Evolutionary conservation across 2,797 vertebrate genomes (phyloP), one percentile per base, ranked within the genome.

Genomic region (Scomberomorus guttatus): DNA sequence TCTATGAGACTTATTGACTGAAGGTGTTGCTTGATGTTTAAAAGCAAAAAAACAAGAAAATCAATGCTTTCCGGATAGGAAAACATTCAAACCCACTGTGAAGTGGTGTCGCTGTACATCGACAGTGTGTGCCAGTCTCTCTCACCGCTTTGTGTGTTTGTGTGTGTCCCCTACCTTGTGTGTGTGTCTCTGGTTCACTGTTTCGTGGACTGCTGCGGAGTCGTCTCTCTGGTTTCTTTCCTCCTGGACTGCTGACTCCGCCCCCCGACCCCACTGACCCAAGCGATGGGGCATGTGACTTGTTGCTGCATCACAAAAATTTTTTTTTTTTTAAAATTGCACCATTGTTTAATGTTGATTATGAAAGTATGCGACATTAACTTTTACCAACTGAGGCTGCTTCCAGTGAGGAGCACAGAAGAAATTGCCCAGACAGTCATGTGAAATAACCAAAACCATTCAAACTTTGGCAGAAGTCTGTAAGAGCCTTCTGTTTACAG

Each of bases 201-300:
- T 96, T 94, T 89, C 97, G 96, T 0, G 98, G 98, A 89, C 98
- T 99, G 95, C 98, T 98, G 46, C 97, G 95, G 0, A 97, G 96
- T 86, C 97, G 93, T 70, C 97, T 95, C 80, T 97, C 97, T 0
- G 92, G 91, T 82, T 98, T 99, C 93, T 99, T 99, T 29, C 95
- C 86, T 1, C 95, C 94, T 0, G 96, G 96, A 72, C 96, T 96
- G 8, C 94, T 86, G 8, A 94, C 91, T 0, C 96, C 94, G 0
- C 96, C 95, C 10, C 96, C 96, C 0, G 91, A 87, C 79, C 93
- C 89, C 80, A 86, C 72, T 22, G 93, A 92, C 85, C 91, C 91
- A 2, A 93, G 87, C 61, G 86, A 78, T 3, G 93, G 81, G 65
- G 89, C 80, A 7, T 94, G 93, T 56, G 91, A 92, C 85, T 94